Evolutionary conservation across 37 sponge, comb jelly and placozoan species (phyloP).

Genomic region (Dysidea cf. avara): DNA sequence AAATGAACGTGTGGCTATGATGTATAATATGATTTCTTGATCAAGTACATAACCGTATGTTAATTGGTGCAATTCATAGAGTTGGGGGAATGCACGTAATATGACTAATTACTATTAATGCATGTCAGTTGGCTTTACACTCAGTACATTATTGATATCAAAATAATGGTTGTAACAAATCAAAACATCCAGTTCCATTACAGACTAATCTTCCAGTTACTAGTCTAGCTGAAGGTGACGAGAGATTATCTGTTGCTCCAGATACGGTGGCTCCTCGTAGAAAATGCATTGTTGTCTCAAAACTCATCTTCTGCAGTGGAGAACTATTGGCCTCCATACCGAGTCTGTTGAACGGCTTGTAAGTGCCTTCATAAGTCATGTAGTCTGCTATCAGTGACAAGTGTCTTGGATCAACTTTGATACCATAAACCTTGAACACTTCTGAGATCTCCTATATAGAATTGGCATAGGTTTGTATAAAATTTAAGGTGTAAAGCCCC

Average conservation of each 20-base stretch:
- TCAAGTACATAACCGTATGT: no score
- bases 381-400: conserved; percentile 92
- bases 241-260: conserved; percentile 71
- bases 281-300: conserved; percentile 95
- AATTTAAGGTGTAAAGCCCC: background rate
- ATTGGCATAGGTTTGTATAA: background rate
- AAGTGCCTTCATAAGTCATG: conserved; percentile 84
- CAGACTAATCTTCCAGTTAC: conserved; percentile 77
- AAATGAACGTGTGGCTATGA: no score
- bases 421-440: conserved; percentile 94
- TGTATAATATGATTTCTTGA: no score
- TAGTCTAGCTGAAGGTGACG: conserved; percentile 83
- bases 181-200: conserved; percentile 85
- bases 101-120: no score
- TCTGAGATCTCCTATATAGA: conserved; percentile 73
- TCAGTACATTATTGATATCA: no score
- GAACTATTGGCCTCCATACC: conserved; percentile 87
- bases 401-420: conserved; percentile 82
- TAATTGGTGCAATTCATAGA: no score
- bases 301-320: conserved; percentile 97
- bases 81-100: no score
- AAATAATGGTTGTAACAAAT: no score
- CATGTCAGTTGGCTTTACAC: no score
- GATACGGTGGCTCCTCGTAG: conserved; percentile 66
- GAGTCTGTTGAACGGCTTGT: conserved; percentile 87